phyloP scores from a whole-genome alignment of 2,888 invertebrate genomes.

The Tromatobia lineatoria region DNA sequence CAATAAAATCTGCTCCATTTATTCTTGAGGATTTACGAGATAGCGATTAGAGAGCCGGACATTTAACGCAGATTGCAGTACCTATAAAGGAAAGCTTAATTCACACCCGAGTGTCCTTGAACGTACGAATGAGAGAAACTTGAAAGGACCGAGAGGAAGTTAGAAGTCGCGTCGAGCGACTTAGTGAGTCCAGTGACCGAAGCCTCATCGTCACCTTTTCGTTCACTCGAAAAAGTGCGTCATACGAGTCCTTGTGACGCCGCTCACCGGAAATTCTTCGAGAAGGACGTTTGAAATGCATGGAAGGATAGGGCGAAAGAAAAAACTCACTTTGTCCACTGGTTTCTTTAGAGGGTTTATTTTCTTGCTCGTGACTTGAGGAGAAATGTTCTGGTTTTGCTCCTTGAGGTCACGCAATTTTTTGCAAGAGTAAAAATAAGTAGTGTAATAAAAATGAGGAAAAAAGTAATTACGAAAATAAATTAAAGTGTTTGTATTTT shows the following conservation, averaged over 20 bases:
- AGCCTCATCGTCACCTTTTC: conserved; percentile 60
- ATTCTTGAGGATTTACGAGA: conserved; percentile 23
- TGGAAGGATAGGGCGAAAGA: not conserved
- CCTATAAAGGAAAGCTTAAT: not conserved
- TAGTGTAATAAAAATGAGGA: too few relatives aligned
- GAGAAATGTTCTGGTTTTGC: not conserved
- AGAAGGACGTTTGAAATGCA: conserved; percentile 18
- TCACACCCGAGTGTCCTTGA: conserved; percentile 13
- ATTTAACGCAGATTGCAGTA: conserved; percentile 11
- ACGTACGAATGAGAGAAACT: conserved; percentile 1
- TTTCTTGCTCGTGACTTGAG: not conserved
- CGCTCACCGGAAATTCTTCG: conserved; percentile 61
- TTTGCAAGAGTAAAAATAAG: not conserved
- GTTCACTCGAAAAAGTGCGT: conserved; percentile 18
- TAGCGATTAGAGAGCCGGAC: conserved; percentile 8
- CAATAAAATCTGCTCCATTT: conserved; percentile 50
- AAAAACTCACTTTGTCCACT: conserved; percentile 63
- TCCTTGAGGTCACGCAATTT: not conserved
- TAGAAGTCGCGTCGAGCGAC: not conserved
- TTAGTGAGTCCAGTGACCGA: conserved; percentile 69
- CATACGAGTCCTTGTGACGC: conserved; percentile 59
- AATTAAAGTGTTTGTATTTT: not conserved
- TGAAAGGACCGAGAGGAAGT: conserved; percentile 34
- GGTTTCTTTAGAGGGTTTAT: not conserved
- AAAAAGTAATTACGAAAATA: not conserved